Percentiles rank a stretch among this genome's conserved stretches.
These are phyloP conservation scores for Falcunculus frontatus DNA, from an alignment of 2,113 vertebrate species.

Conservation along the genomic window DNA sequence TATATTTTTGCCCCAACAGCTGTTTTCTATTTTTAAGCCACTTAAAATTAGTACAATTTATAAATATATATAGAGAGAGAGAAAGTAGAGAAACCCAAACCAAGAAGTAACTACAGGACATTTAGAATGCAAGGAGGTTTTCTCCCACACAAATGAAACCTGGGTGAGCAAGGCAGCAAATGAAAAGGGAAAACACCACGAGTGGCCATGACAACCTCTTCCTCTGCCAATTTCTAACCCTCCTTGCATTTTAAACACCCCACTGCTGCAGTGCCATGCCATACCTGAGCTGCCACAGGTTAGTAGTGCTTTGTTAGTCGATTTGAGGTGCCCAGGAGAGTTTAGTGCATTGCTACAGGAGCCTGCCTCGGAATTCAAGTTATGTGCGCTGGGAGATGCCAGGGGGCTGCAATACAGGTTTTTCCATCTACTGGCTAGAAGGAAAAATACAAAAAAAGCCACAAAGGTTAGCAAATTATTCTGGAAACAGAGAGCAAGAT, in stretches of 20 bases:
- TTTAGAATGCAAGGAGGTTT: slow-evolving; percentile 8
- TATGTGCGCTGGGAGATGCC: slow-evolving; percentile 65
- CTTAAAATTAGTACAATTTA: neutral
- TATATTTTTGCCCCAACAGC: neutral
- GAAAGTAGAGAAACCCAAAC: neutral
- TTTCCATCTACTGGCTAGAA: slow-evolving; percentile 87
- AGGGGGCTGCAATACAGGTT: slow-evolving; percentile 89
- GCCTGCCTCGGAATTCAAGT: slow-evolving; percentile 75
- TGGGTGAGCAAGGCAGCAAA: neutral
- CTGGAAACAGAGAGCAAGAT: neutral
- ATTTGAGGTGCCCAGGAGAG: slow-evolving; percentile 93
- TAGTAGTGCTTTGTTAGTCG: slow-evolving; percentile 97
- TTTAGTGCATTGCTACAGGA: slow-evolving; percentile 81
- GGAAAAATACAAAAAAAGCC: slow-evolving; percentile 63
- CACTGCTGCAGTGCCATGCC: slow-evolving; percentile 70
- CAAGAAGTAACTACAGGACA: neutral
- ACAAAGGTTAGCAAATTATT: slow-evolving; percentile 2
- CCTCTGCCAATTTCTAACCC: neutral
- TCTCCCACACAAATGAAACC: neutral
- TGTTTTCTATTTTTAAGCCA: neutral
- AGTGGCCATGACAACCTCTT: neutral
- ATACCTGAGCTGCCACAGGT: slow-evolving; percentile 95
- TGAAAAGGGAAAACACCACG: neutral
- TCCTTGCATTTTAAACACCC: slow-evolving; percentile 1
- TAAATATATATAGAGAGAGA: neutral